Conservation (phyloP, 2,888 invertebrate species). For the Cephus spinipes region DNA sequence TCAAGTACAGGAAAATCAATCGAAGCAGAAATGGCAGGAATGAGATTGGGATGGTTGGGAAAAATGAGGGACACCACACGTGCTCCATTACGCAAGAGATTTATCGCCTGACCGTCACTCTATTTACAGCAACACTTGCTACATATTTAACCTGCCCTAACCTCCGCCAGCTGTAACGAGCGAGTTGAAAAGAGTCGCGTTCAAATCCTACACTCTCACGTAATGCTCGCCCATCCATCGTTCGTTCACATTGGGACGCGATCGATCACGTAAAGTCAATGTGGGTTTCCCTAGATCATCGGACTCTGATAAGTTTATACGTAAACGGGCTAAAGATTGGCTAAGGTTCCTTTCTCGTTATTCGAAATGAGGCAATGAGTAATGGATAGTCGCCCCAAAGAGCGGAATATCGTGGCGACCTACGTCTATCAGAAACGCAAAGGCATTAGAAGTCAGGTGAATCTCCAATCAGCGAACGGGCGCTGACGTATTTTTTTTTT, state of each 20-base stretch:
- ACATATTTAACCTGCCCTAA: conserved; percentile 65
- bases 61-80: conserved; percentile 42
- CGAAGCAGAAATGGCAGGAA: background rate
- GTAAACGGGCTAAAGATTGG: background rate
- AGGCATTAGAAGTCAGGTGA: background rate
- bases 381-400: background rate
- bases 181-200: conserved; percentile 12
- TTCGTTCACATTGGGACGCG: no score
- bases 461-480: background rate
- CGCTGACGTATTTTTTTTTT: background rate
- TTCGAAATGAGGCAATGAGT: background rate
- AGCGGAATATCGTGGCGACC: background rate
- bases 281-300: background rate
- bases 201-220: background rate
- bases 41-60: background rate
- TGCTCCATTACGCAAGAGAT: conserved; percentile 60
- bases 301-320: background rate
- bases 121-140: conserved; percentile 62
- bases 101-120: conserved; percentile 59
- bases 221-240: background rate
- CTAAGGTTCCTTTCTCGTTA: background rate
- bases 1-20: background rate
- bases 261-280: background rate
- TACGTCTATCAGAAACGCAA: background rate
- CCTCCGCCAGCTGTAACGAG: conserved; percentile 42